These are phyloP conservation scores for Mormoops blainvillei DNA, from an alignment of 2,113 vertebrate genomes.

Conservation along the genomic window DNA sequence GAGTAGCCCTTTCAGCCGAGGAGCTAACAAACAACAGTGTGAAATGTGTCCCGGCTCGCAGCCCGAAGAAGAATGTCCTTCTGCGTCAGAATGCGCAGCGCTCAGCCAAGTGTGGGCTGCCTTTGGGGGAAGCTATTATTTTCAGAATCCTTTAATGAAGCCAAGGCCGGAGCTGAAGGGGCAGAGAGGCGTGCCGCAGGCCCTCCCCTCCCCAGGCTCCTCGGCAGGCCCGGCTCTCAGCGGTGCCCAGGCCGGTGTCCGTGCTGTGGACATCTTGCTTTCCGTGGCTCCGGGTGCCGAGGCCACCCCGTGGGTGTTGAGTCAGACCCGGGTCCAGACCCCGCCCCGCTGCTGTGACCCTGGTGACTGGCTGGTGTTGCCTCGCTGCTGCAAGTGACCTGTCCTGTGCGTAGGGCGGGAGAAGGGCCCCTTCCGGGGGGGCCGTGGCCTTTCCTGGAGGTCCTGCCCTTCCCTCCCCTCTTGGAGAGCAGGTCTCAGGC, in stretches of 20 bases:
- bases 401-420: neutral
- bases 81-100: neutral
- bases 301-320: neutral
- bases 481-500: neutral
- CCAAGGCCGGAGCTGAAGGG: neutral
- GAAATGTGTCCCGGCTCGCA: fast-evolving
- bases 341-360: neutral
- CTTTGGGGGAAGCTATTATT: neutral
- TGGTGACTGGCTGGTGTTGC: too few relatives aligned
- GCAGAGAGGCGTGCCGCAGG: fast-evolving
- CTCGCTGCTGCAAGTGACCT: fast-evolving
- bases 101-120: neutral
- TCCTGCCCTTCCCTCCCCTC: neutral
- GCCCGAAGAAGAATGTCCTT: neutral
- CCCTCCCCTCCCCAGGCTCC: neutral
- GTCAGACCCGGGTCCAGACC: neutral
- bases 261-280: neutral
- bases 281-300: too few relatives aligned
- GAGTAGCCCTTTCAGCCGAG: neutral
- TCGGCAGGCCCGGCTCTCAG: too few relatives aligned
- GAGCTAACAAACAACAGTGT: neutral
- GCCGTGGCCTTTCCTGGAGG: too few relatives aligned
- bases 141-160: neutral
- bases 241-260: neutral
- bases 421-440: neutral